A percentile compares a stretch with the other conserved stretches of the same genome.
phyloP scores from a whole-genome alignment of 2,888 invertebrate genomes.

The Nemotelus nigrinus region DNA sequence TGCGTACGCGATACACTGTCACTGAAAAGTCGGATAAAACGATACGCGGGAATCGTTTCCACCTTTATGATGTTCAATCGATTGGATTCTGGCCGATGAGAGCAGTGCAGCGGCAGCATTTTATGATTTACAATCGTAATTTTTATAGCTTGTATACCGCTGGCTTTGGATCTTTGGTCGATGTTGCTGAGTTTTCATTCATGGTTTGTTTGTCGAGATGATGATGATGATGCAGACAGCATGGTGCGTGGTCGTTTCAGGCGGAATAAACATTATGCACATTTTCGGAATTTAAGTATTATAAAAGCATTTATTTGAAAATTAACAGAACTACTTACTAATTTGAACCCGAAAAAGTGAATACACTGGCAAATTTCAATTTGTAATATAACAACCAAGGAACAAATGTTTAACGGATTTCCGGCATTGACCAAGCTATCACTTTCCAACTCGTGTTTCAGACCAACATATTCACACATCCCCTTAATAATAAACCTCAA shows the following conservation, averaged over 20 bases:
- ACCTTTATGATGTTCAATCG: constrained; percentile 31
- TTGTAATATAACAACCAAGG: too few relatives aligned
- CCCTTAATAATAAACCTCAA: too few relatives aligned
- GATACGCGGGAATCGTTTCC: neutral
- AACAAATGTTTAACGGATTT: too few relatives aligned
- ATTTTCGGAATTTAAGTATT: too few relatives aligned
- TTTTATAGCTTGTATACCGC: constrained; percentile 19
- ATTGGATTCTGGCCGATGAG: neutral
- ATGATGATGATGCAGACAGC: neutral
- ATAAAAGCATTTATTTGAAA: too few relatives aligned
- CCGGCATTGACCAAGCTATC: too few relatives aligned
- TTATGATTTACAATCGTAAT: constrained; percentile 24
- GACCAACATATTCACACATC: too few relatives aligned
- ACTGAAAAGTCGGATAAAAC: neutral
- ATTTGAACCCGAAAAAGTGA: too few relatives aligned
- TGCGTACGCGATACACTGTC: neutral
- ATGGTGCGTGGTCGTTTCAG: neutral
- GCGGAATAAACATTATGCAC: too few relatives aligned
- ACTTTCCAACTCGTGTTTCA: too few relatives aligned
- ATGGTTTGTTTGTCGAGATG: neutral
- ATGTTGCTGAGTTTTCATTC: constrained; percentile 13
- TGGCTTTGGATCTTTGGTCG: neutral
- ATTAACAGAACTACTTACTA: too few relatives aligned
- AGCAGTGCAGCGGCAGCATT: neutral
- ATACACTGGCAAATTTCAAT: too few relatives aligned